Evolutionary conservation across 2,113 vertebrate genomes (phyloP).

Genomic region (Lophius piscatorius): DNA sequence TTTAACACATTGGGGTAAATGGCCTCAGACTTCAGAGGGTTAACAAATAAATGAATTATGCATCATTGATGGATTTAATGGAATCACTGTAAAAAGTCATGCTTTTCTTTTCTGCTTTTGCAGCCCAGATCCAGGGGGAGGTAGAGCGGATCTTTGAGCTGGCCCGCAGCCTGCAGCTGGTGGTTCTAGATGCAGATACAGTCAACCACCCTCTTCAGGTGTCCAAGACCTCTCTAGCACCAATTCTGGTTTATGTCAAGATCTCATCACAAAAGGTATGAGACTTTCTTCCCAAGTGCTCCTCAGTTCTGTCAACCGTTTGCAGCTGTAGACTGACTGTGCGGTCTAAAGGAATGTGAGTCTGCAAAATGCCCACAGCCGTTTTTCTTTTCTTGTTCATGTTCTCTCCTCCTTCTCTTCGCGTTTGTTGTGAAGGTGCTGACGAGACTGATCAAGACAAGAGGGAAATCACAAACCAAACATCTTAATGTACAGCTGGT

Average conservation of each 20-base stretch:
- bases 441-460: constrained; percentile 96
- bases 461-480: constrained; percentile 98
- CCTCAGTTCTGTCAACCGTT: neutral
- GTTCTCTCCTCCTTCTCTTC: neutral
- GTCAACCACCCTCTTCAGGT: constrained; percentile 97
- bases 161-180: constrained; percentile 92
- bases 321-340: too few species aligned
- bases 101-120: constrained; percentile 25
- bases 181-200: constrained; percentile 95
- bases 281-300: neutral
- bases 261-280: constrained; percentile 95
- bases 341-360: neutral
- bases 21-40: neutral
- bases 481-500: constrained; percentile 99
- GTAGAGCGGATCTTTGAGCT: constrained; percentile 98
- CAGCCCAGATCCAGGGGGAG: constrained; percentile 98
- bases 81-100: neutral
- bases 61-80: neutral
- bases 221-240: constrained; percentile 95
- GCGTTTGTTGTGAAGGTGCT: constrained; percentile 84
- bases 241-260: constrained; percentile 96
- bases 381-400: constrained; percentile 8
- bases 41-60: neutral
- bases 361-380: neutral
- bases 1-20: too few species aligned